phyloP scores from a whole-genome alignment of 2,888 invertebrate species.

The Drosophila phalerata region DNA sequence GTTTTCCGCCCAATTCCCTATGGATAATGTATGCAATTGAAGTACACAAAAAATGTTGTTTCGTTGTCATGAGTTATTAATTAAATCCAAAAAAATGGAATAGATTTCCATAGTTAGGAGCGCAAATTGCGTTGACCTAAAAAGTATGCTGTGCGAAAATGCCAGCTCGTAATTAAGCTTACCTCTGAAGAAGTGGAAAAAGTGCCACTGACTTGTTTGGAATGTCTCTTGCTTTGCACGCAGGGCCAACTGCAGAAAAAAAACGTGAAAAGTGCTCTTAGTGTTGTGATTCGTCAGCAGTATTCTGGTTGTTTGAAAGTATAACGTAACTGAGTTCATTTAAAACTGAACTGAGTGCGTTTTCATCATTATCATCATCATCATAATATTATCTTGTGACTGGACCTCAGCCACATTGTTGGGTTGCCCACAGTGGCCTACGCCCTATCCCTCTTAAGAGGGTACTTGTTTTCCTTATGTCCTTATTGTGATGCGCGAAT shows the following conservation, averaged over 20 bases:
- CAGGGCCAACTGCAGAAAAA: constrained; percentile 47
- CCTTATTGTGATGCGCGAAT: constrained; percentile 35
- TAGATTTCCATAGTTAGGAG: no score
- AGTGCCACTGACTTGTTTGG: constrained; percentile 4
- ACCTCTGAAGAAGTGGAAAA: constrained; percentile 16
- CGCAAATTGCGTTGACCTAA: constrained; percentile 27
- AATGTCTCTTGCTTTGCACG: constrained; percentile 6
- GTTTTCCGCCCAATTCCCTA: no score
- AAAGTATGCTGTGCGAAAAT: constrained; percentile 66
- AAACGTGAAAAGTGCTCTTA: constrained; percentile 51
- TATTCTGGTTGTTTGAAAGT: constrained; percentile 52
- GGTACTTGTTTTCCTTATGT: constrained; percentile 16
- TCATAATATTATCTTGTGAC: constrained; percentile 32
- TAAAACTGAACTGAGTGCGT: constrained; percentile 75
- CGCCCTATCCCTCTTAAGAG: not conserved
- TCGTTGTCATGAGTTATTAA: no score
- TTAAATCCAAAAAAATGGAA: no score
- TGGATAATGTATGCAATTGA: no score
- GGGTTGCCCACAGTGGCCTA: constrained; percentile 9
- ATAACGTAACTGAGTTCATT: constrained; percentile 79
- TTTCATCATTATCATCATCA: constrained; percentile 61
- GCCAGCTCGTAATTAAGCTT: constrained; percentile 51
- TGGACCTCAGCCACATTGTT: constrained; percentile 32
- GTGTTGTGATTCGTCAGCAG: constrained; percentile 25
- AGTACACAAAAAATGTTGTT: no score